phyloP scores from a whole-genome alignment of 2,797 vertebrate species.

The Siniperca undulata region DNA sequence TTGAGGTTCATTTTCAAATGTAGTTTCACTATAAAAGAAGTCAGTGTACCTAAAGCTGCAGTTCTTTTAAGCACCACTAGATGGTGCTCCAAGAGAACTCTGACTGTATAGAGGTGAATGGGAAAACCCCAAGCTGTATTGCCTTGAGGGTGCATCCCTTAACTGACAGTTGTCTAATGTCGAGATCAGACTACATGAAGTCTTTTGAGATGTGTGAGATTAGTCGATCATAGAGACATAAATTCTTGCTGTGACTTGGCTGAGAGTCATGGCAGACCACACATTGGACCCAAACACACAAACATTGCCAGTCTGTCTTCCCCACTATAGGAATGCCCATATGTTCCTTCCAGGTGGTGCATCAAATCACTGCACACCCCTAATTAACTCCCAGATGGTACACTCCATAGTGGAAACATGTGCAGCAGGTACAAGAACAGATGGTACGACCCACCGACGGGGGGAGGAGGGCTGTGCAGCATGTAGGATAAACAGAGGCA shows the following conservation, averaged over 20 bases:
- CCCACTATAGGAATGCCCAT: slow-evolving; percentile 16
- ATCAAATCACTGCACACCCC: slow-evolving; percentile 9
- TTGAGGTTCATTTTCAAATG: not conserved
- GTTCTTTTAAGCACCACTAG: not conserved
- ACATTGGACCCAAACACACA: not conserved
- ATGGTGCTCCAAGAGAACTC: not conserved
- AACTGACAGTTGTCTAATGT: not conserved
- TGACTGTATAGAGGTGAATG: not conserved
- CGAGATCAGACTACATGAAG: not conserved
- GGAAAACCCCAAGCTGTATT: not conserved
- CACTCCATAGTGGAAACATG: not conserved
- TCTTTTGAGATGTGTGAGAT: not conserved
- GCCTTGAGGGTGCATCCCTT: not conserved
- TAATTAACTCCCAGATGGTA: slow-evolving; percentile 31
- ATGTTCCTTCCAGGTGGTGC: slow-evolving; percentile 28
- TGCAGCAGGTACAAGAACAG: not conserved
- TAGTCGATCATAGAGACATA: not conserved
- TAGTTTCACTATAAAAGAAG: not conserved
- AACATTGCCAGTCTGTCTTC: not conserved
- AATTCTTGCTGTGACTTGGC: not conserved
- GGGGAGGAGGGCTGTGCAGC: not conserved
- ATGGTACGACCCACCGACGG: slow-evolving; percentile 21
- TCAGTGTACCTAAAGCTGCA: not conserved
- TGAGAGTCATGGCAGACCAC: not conserved
- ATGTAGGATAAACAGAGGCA: not conserved